Conservation (phyloP, 2,888 invertebrate genomes). For the Venusia cambrica region DNA sequence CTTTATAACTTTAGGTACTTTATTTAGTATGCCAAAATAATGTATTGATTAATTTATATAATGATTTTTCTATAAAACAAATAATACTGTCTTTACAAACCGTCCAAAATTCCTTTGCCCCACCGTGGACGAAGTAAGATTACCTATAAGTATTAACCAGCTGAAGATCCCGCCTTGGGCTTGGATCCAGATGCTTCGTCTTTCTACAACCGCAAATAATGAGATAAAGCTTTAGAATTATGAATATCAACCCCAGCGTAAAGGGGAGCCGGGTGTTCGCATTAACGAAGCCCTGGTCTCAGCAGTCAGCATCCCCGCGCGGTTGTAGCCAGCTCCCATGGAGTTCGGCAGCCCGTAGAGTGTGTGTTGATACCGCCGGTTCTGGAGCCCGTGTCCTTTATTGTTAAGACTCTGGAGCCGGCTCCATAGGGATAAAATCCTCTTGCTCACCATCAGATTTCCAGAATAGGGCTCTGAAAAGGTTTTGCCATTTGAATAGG, state of each 20-base stretch:
- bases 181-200: conserved; percentile 17
- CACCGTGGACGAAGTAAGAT: conserved; percentile 12
- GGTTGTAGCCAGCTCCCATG: conserved; percentile 45
- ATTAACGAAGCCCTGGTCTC: conserved; percentile 63
- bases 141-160: conserved; percentile 24
- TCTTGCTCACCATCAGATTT: conserved; percentile 55
- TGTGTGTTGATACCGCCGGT: conserved; percentile 64
- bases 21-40: no score
- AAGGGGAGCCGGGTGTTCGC: conserved; percentile 71
- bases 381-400: conserved; percentile 66
- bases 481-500: no score
- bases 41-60: conserved; percentile 10
- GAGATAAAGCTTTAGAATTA: conserved; percentile 19
- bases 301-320: conserved; percentile 55
- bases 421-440: conserved; percentile 72
- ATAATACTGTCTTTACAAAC: conserved; percentile 18
- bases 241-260: conserved; percentile 66
- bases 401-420: conserved; percentile 67
- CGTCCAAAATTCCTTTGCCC: conserved; percentile 9
- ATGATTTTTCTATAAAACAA: conserved; percentile 22
- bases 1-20: no score
- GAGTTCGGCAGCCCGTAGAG: conserved; percentile 62
- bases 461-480: conserved; percentile 47
- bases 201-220: conserved; percentile 18
- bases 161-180: conserved; percentile 13